Conservation (phyloP, 2,113 vertebrate species). For the Tenebrosternarchus preto region DNA sequence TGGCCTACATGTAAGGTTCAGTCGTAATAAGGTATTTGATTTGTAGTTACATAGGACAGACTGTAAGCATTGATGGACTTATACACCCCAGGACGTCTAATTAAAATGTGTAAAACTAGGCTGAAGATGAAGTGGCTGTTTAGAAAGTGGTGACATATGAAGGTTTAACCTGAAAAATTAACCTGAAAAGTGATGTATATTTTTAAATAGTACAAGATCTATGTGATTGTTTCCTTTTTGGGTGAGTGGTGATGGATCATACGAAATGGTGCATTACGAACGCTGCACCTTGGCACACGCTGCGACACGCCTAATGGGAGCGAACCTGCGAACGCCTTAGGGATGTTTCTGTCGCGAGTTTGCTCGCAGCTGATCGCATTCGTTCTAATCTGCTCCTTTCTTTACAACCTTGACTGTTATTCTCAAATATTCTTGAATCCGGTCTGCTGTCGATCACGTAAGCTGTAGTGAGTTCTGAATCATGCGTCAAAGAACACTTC, state of each 20-base stretch:
- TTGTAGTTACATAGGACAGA: neutral
- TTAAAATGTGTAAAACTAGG: conserved; percentile 6
- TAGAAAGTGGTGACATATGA: neutral
- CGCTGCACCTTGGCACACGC: conserved; percentile 76
- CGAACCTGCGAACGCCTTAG: conserved; percentile 57
- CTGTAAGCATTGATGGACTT: neutral
- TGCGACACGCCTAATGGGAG: conserved; percentile 72
- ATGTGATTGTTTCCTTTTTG: conserved; percentile 11
- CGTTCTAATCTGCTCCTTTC: conserved; percentile 1
- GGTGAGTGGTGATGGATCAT: conserved; percentile 53
- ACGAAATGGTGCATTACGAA: conserved; percentile 78
- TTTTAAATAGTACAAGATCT: neutral
- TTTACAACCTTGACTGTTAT: conserved; percentile 60
- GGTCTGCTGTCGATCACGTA: conserved; percentile 69
- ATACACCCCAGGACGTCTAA: neutral
- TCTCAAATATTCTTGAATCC: too few species aligned
- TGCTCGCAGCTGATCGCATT: too few species aligned
- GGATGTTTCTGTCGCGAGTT: conserved; percentile 48
- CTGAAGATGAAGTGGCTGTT: neutral
- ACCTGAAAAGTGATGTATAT: neutral
- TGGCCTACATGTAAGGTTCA: neutral
- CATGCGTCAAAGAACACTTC: conserved; percentile 39
- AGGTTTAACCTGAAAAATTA: neutral
- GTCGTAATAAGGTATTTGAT: neutral
- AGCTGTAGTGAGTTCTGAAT: conserved; percentile 50